A percentile compares a stretch with the other conserved stretches of the same genome.
Evolutionary conservation across 2,113 vertebrate genomes (phyloP).

Genomic region (Prietella phreatophila): DNA sequence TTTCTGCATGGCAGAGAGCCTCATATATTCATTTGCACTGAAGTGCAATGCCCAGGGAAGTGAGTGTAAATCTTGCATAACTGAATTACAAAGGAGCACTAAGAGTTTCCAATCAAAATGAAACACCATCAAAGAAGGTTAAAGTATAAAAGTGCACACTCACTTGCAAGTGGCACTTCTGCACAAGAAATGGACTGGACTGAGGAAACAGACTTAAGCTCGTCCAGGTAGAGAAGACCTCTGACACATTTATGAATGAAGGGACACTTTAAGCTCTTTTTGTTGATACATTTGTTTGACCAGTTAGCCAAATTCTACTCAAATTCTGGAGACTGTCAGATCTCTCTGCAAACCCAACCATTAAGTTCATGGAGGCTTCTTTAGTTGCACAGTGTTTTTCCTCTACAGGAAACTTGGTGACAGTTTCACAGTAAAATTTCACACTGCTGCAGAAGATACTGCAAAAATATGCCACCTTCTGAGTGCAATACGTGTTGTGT

Average conservation of each 20-base stretch:
- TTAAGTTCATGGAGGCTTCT: background rate
- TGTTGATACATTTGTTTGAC: too few relatives aligned
- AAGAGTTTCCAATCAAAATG: conserved; percentile 31
- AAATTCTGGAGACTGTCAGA: background rate
- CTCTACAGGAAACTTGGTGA: background rate
- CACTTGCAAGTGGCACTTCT: background rate
- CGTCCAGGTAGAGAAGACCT: background rate
- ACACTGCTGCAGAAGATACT: background rate
- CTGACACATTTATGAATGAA: background rate
- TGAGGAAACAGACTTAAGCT: background rate
- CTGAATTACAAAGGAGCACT: background rate
- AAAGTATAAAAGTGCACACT: background rate
- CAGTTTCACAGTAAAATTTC: background rate
- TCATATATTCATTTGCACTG: background rate
- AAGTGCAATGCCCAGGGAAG: background rate
- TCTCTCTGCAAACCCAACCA: background rate
- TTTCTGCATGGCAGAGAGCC: background rate
- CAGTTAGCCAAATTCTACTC: background rate
- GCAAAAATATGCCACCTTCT: background rate
- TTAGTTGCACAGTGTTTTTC: background rate
- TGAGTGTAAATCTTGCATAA: background rate
- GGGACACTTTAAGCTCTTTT: background rate
- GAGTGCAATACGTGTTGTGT: background rate
- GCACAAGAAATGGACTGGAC: background rate
- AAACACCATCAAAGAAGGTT: background rate